Conservation (phyloP, 2,113 vertebrate genomes). For the Puma concolor region DNA sequence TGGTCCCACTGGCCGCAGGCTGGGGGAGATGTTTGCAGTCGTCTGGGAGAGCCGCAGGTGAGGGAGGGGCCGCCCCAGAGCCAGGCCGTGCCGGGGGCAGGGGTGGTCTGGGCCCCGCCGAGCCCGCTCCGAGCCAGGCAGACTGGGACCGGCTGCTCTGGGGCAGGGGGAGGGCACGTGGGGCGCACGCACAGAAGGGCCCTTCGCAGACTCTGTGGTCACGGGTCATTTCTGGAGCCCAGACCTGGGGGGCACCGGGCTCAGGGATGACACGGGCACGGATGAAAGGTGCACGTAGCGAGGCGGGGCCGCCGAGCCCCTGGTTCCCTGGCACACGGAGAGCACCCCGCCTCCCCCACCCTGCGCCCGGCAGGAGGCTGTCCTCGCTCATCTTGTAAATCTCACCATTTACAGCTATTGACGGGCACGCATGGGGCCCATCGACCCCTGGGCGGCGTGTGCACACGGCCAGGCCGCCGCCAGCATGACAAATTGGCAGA, state of each 20-base stretch:
- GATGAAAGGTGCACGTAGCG: fast-evolving
- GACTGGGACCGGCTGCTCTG: neutral
- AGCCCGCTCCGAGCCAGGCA: fast-evolving
- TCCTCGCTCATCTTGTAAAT: constrained; percentile 69
- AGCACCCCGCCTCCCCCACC: neutral
- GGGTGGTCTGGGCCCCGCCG: fast-evolving
- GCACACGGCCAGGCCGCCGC: neutral
- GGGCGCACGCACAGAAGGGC: no score
- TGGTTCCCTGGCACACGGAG: fast-evolving
- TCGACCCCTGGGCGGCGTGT: constrained; percentile 64
- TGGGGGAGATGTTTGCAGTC: neutral
- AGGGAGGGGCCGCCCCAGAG: neutral
- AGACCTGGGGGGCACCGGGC: neutral
- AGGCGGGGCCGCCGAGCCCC: fast-evolving
- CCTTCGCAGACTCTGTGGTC: neutral
- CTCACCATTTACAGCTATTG: constrained; percentile 71
- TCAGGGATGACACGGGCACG: fast-evolving
- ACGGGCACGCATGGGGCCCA: constrained; percentile 68
- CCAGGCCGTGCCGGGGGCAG: fast-evolving
- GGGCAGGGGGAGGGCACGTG: fast-evolving
- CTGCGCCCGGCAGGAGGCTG: neutral
- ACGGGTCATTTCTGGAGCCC: neutral
- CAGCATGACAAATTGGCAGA: constrained; percentile 65
- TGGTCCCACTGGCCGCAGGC: fast-evolving
- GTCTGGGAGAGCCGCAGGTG: neutral